Evolutionary conservation across 2,888 invertebrate genomes (phyloP).

Genomic region (Ophion slaviceki): DNA sequence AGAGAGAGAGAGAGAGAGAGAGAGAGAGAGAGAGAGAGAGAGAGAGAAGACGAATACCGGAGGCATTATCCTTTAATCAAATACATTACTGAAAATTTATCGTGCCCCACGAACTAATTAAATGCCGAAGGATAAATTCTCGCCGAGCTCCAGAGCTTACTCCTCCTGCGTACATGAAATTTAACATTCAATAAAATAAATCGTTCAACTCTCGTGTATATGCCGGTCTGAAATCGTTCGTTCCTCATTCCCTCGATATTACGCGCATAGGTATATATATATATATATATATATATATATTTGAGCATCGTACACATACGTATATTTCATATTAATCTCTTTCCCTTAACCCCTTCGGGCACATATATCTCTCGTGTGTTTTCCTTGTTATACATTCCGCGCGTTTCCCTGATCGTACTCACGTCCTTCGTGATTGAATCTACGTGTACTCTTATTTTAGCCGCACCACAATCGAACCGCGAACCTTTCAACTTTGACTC

Average conservation of each 20-base stretch:
- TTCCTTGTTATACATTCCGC: slow-evolving; percentile 56
- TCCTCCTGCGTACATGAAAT: slow-evolving; percentile 77
- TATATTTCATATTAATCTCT: slow-evolving; percentile 54
- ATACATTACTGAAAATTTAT: slow-evolving; percentile 83
- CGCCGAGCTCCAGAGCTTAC: slow-evolving; percentile 76
- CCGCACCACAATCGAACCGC: slow-evolving; percentile 12
- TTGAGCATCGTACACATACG: neutral
- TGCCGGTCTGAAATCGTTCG: slow-evolving; percentile 73
- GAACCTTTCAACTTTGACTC: neutral
- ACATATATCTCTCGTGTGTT: slow-evolving; percentile 42
- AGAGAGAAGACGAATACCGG: slow-evolving; percentile 72
- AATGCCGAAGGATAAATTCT: slow-evolving; percentile 83
- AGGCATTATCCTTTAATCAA: slow-evolving; percentile 83
- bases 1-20: slow-evolving; percentile 59
- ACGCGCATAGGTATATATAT: slow-evolving; percentile 27
- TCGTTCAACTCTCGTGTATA: slow-evolving; percentile 69
- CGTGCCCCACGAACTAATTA: slow-evolving; percentile 83
- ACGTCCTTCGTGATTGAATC: slow-evolving; percentile 18
- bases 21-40: slow-evolving; percentile 67
- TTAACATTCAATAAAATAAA: slow-evolving; percentile 82
- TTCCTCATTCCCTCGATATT: slow-evolving; percentile 66
- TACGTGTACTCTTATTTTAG: neutral
- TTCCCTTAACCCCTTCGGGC: slow-evolving; percentile 37
- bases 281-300: slow-evolving; percentile 46
- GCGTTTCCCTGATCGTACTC: slow-evolving; percentile 22